These are phyloP conservation scores for Gymnoscopelus braueri DNA, from an alignment of 2,797 vertebrate genomes.

Conservation along the genomic window DNA sequence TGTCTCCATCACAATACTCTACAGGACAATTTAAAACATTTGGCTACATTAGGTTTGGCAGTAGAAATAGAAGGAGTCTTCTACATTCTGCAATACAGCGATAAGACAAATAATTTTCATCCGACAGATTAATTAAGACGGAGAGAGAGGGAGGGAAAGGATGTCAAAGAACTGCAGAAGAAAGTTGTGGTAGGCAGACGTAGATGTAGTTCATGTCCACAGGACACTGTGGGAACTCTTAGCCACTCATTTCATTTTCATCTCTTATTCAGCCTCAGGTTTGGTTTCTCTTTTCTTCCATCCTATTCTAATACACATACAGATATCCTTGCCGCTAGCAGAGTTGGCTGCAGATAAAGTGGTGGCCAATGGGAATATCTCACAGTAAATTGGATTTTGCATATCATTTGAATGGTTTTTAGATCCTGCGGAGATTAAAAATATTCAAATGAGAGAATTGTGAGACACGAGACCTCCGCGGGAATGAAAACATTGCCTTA, in stretches of 20 bases:
- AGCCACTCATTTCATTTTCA: background rate
- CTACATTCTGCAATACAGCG: constrained; percentile 18
- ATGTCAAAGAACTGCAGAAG: constrained; percentile 19
- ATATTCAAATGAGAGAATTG: constrained; percentile 67
- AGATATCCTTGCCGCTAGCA: constrained; percentile 56
- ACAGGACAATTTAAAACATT: background rate
- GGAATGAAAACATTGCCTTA: constrained; percentile 51
- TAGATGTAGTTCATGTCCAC: constrained; percentile 26
- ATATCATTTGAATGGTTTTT: constrained; percentile 62
- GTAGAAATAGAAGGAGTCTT: constrained; percentile 13
- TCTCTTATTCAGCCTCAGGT: constrained; percentile 35
- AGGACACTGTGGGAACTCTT: constrained; percentile 25
- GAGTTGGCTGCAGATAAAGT: constrained; percentile 60
- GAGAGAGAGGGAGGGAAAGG: constrained; percentile 8
- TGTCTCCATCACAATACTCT: background rate
- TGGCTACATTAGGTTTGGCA: constrained; percentile 12
- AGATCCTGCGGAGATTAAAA: constrained; percentile 71
- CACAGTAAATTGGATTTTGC: constrained; percentile 68
- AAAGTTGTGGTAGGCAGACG: constrained; percentile 15
- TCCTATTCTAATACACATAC: constrained; percentile 39
- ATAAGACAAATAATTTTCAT: constrained; percentile 28
- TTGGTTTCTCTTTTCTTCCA: constrained; percentile 28
- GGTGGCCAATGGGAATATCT: constrained; percentile 55
- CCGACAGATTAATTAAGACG: background rate
- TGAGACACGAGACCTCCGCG: constrained; percentile 49